Percentiles rank a stretch among this genome's conserved stretches.
These are phyloP conservation scores for Maylandia zebra DNA, from an alignment of 2,113 vertebrate species.

Conservation along the genomic window DNA sequence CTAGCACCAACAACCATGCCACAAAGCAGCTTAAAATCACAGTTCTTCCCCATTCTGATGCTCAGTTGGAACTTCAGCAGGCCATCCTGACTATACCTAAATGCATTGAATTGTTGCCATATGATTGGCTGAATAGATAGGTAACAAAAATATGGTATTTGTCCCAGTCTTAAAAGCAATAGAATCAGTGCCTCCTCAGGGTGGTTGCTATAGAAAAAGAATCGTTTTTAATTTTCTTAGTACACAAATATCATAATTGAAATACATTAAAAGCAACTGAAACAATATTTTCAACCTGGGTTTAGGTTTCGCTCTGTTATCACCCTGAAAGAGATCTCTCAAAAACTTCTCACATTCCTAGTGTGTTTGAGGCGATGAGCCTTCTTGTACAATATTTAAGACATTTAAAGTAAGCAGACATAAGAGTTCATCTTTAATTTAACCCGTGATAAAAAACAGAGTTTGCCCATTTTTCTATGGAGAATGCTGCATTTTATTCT, in stretches of 20 bases:
- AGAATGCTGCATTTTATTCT: slow-evolving; percentile 41
- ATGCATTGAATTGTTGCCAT: not conserved
- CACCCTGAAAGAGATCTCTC: not conserved
- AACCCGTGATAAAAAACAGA: not conserved
- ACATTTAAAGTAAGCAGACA: not conserved
- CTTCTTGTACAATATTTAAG: not conserved
- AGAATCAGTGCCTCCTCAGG: not conserved
- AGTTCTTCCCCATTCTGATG: not conserved
- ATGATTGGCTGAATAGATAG: not conserved
- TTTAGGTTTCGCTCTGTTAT: not conserved
- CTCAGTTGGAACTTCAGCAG: not conserved
- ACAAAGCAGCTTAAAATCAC: not conserved
- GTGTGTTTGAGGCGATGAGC: not conserved
- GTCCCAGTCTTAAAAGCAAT: not conserved
- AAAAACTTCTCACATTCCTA: not conserved
- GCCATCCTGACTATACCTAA: not conserved
- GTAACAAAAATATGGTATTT: not conserved
- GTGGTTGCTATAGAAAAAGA: not conserved
- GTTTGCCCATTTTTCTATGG: not conserved
- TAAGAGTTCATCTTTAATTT: not conserved
- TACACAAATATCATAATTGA: not conserved
- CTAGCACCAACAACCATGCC: not conserved
- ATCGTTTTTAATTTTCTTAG: accelerated
- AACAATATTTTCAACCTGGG: not conserved
- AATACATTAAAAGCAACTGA: not conserved